Percentiles rank a stretch among this genome's conserved stretches.
phyloP scores from a whole-genome alignment of 2,113 vertebrate genomes.

The Corythornis vintsioides region DNA sequence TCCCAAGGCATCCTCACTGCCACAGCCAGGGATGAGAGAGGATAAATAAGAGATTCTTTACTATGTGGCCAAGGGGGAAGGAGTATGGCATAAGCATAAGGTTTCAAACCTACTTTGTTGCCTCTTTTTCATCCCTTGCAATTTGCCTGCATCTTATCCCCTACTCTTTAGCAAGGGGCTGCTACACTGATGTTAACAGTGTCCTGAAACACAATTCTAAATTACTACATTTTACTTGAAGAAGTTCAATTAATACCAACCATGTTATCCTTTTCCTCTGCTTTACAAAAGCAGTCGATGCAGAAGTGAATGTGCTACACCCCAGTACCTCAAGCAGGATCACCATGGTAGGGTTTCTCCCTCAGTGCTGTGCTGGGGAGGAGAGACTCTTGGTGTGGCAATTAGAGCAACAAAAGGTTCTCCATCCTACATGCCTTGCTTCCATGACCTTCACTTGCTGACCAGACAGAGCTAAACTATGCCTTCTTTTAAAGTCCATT shows the following conservation, averaged over 20 bases:
- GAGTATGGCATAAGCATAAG: accelerated
- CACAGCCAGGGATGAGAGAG: not conserved
- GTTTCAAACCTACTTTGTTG: not conserved
- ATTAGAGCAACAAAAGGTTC: not conserved
- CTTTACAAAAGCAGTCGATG: not conserved
- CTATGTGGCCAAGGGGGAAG: not conserved
- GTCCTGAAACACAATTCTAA: not conserved
- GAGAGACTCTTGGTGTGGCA: not conserved
- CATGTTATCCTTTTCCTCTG: not conserved
- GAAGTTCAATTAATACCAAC: not conserved
- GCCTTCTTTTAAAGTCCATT: not conserved
- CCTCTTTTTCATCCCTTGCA: not conserved
- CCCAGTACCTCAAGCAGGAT: not conserved
- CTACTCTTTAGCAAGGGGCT: not conserved
- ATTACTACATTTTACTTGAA: not conserved
- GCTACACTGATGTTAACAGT: accelerated
- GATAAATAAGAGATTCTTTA: not conserved
- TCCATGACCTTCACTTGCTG: not conserved
- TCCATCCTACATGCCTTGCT: not conserved
- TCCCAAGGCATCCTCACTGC: not conserved
- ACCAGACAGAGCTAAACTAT: not conserved
- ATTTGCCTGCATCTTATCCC: not conserved
- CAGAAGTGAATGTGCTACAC: not conserved
- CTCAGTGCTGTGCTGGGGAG: not conserved
- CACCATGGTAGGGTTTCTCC: not conserved